Evolutionary conservation across 2,888 invertebrate genomes (phyloP).

Genomic region (Caenorhabditis sp.): DNA sequence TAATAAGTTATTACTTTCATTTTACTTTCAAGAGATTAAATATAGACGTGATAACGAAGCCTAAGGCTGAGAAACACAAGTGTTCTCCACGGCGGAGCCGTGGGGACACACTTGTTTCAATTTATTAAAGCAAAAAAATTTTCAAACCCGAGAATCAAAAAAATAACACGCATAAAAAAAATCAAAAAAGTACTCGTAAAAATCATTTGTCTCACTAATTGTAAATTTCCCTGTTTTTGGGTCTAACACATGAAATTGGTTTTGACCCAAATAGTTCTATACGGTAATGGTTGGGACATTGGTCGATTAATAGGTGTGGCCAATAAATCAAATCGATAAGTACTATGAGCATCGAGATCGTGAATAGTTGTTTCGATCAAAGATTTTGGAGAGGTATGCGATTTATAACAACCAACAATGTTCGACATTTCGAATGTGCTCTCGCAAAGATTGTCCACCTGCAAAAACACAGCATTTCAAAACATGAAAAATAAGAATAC

Average conservation of each 20-base stretch:
- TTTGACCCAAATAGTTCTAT: constrained; percentile 58
- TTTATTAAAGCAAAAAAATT: too few species aligned
- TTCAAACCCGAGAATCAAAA: too few species aligned
- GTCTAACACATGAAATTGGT: constrained; percentile 25
- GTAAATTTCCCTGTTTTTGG: too few species aligned
- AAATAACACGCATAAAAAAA: neutral
- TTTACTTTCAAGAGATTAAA: too few species aligned
- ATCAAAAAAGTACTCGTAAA: constrained; percentile 8
- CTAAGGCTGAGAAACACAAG: too few species aligned
- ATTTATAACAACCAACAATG: constrained; percentile 55
- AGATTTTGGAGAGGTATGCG: constrained; percentile 2
- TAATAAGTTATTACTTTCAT: too few species aligned
- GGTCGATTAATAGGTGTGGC: constrained; percentile 48
- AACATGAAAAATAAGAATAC: too few species aligned
- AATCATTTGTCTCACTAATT: neutral
- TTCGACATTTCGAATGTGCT: constrained; percentile 37
- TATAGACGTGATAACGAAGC: too few species aligned
- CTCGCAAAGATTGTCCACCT: constrained; percentile 56
- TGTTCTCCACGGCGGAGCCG: too few species aligned
- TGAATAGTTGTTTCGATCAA: constrained; percentile 56
- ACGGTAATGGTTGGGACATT: constrained; percentile 51
- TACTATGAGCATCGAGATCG: constrained; percentile 44
- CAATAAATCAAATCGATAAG: constrained; percentile 55
- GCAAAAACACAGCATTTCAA: too few species aligned
- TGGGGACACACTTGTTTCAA: too few species aligned